These are phyloP conservation scores for Anolis apletophallus DNA, from an alignment of 2,797 vertebrate genomes.

Conservation along the genomic window DNA sequence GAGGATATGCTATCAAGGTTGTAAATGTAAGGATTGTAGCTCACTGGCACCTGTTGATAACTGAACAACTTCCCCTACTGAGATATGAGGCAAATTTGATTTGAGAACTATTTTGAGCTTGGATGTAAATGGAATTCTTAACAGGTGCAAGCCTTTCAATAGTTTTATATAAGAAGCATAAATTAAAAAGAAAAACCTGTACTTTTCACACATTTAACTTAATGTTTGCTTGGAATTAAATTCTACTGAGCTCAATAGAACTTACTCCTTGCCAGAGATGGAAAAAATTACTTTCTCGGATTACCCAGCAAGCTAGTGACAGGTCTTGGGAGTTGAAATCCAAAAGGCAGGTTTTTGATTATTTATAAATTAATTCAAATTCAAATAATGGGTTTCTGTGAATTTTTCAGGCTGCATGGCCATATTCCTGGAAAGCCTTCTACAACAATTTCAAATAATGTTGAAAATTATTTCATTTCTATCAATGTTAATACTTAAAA, in stretches of 20 bases:
- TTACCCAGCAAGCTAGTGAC: no score
- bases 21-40: slow-evolving; percentile 18
- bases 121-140: slow-evolving; percentile 1
- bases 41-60: slow-evolving; percentile 35
- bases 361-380: no score
- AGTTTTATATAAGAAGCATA: background rate
- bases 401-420: no score
- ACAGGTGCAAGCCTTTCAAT: background rate
- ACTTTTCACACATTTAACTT: background rate
- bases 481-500: no score
- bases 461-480: no score
- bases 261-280: background rate
- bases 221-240: slow-evolving; percentile 2
- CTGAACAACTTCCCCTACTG: slow-evolving; percentile 9
- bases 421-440: no score
- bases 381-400: no score
- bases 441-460: no score
- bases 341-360: no score
- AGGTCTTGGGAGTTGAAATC: no score
- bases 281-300: no score
- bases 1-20: slow-evolving; percentile 19
- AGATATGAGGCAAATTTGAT: slow-evolving; percentile 36
- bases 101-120: slow-evolving; percentile 19
- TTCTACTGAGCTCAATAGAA: background rate
- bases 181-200: background rate